Conservation (phyloP, 1,140 invertebrate species). For the Dendrolimus punctatus region DNA sequence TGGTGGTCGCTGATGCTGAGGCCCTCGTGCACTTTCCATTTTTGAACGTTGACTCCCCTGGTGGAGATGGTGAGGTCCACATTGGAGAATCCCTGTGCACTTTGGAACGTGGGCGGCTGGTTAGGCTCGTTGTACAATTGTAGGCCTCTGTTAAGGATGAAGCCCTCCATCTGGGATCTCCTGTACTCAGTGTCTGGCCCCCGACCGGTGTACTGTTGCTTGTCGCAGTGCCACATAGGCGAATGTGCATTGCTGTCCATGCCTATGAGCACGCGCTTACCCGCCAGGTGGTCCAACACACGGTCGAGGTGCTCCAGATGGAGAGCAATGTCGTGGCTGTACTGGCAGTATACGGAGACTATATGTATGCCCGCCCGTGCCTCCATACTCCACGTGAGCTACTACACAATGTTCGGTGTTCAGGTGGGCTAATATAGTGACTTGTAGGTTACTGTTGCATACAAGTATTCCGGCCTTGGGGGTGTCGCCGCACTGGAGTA, state of each 20-base stretch:
- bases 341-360: too few relatives aligned
- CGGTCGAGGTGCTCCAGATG: too few relatives aligned
- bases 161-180: conserved; percentile 11
- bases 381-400: too few relatives aligned
- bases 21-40: conserved; percentile 17
- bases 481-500: conserved; percentile 15
- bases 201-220: conserved; percentile 7
- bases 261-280: conserved; percentile 2
- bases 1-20: conserved; percentile 23
- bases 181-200: conserved; percentile 2
- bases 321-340: too few relatives aligned
- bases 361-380: too few relatives aligned
- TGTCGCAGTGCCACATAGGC: conserved; percentile 17
- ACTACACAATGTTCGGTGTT: too few relatives aligned
- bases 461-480: conserved; percentile 9
- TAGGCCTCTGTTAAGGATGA: conserved; percentile 6
- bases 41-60: conserved; percentile 2
- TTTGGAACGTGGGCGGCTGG: conserved; percentile 19
- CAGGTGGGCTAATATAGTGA: too few relatives aligned
- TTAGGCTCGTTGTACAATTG: conserved; percentile 5
- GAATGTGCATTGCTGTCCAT: conserved; percentile 27
- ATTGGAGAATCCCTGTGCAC: conserved; percentile 16
- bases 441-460: too few relatives aligned
- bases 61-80: conserved; percentile 19
- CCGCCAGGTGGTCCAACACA: not conserved